Conservation (phyloP, 2,113 vertebrate species). For the Anas platyrhynchos region DNA sequence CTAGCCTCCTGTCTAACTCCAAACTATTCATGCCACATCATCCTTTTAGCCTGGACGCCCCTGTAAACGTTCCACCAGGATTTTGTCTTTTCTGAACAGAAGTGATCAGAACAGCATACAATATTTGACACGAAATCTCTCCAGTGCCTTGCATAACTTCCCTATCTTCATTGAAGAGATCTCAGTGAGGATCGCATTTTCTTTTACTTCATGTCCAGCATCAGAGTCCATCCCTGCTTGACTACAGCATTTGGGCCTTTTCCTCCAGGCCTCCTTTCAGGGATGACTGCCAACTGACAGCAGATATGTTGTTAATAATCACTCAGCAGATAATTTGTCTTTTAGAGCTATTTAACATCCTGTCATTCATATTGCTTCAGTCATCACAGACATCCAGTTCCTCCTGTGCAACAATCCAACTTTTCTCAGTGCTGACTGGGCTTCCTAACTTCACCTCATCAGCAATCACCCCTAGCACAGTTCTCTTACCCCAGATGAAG, state of each 20-base stretch:
- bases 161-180: neutral
- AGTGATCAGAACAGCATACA: neutral
- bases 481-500: neutral
- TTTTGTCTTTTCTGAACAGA: neutral
- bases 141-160: neutral
- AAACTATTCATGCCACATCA: neutral
- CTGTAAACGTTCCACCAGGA: neutral
- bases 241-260: neutral
- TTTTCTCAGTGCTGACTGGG: fast-evolving
- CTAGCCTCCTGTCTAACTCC: neutral
- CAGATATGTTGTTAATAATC: neutral
- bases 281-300: neutral
- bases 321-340: neutral
- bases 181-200: neutral
- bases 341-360: conserved; percentile 36
- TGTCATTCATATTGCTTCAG: conserved; percentile 36
- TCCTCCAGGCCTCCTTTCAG: neutral
- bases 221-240: neutral
- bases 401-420: conserved; percentile 29
- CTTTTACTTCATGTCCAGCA: neutral
- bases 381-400: conserved; percentile 13
- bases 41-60: neutral
- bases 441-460: neutral
- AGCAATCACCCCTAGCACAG: fast-evolving
- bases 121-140: neutral